phyloP scores from a whole-genome alignment of 2,113 vertebrate genomes.

The Rhabdornis inornatus region DNA sequence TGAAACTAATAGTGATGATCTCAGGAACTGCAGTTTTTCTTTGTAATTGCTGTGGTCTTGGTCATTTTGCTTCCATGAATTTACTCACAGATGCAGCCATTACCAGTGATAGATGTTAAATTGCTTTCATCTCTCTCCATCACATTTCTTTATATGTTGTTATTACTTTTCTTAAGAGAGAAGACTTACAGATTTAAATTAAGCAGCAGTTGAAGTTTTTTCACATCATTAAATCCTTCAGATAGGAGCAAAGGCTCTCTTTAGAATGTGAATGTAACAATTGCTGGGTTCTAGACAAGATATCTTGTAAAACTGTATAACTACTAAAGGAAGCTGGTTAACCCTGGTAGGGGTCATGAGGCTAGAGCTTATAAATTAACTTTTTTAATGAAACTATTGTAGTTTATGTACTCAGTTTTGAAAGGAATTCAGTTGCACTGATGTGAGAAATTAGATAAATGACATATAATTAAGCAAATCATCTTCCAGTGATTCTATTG shows the following conservation, averaged over 20 bases:
- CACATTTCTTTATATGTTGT: not conserved
- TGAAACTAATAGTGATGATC: not conserved
- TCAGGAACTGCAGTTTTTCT: not conserved
- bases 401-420: not conserved
- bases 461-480: not conserved
- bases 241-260: not conserved
- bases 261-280: not conserved
- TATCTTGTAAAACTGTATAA: not conserved
- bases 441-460: not conserved
- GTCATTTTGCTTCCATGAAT: not conserved
- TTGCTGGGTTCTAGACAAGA: not conserved
- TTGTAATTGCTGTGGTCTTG: not conserved
- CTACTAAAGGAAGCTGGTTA: not conserved
- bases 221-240: not conserved
- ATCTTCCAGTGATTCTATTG: not conserved
- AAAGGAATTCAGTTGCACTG: not conserved
- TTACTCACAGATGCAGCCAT: not conserved
- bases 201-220: not conserved
- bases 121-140: not conserved
- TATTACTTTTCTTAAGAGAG: not conserved
- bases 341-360: not conserved
- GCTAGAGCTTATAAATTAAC: not conserved
- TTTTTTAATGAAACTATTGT: not conserved
- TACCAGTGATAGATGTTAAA: not conserved
- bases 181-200: constrained; percentile 1